Percentiles rank a stretch among this genome's conserved stretches.
These are phyloP conservation scores for Hybos culiciformis DNA, from an alignment of 2,888 invertebrate species.

Conservation along the genomic window DNA sequence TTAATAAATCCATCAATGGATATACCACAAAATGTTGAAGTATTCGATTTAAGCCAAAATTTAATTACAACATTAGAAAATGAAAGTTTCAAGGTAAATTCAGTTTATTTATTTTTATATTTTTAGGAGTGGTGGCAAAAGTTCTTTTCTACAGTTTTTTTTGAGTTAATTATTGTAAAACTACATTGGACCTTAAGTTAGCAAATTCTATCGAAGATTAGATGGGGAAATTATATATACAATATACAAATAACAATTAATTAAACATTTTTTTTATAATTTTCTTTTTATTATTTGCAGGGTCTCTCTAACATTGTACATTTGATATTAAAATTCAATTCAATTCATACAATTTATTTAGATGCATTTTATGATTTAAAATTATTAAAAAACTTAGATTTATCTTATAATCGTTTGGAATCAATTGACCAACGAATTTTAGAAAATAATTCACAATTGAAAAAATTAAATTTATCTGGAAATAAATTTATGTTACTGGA, in stretches of 20 bases:
- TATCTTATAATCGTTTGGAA: slow-evolving; percentile 48
- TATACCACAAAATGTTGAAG: slow-evolving; percentile 43
- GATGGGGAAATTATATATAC: not conserved
- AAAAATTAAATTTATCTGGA: slow-evolving; percentile 44
- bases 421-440: slow-evolving; percentile 41
- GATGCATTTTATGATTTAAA: slow-evolving; percentile 44
- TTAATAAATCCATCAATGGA: slow-evolving; percentile 45
- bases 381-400: slow-evolving; percentile 40
- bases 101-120: too few relatives aligned
- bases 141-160: too few relatives aligned
- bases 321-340: slow-evolving; percentile 39
- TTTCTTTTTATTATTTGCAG: slow-evolving; percentile 16
- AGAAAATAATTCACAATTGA: slow-evolving; percentile 40
- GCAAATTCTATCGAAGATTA: too few relatives aligned
- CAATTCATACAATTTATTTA: slow-evolving; percentile 46
- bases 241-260: not conserved
- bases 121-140: too few relatives aligned
- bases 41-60: slow-evolving; percentile 47
- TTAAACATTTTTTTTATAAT: not conserved
- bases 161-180: too few relatives aligned
- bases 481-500: slow-evolving; percentile 46
- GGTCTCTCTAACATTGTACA: slow-evolving; percentile 23
- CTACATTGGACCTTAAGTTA: too few relatives aligned
- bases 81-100: slow-evolving; percentile 45
- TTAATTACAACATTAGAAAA: slow-evolving; percentile 46